Evolutionary conservation across 2,888 invertebrate species (phyloP).

Genomic region (Andrena bicolor): DNA sequence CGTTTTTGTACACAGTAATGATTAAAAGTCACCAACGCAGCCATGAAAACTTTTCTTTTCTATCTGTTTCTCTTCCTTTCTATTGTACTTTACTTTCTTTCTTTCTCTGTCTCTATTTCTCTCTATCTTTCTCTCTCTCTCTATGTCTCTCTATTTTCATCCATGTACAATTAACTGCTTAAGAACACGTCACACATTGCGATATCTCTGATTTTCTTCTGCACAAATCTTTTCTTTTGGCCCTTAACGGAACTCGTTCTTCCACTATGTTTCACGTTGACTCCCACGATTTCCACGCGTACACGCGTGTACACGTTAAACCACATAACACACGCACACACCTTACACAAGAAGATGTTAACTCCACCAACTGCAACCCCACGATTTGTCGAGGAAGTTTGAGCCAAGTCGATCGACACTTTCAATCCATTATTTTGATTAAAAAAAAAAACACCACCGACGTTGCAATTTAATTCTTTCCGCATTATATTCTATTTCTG

Average conservation of each 20-base stretch:
- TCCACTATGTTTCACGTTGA: conserved; percentile 37
- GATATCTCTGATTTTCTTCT: conserved; percentile 57
- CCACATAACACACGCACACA: neutral
- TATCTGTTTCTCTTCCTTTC: conserved; percentile 35
- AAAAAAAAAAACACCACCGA: no score
- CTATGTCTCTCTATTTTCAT: conserved; percentile 23
- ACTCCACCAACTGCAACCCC: conserved; percentile 61
- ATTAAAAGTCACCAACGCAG: conserved; percentile 65
- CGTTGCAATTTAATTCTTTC: no score
- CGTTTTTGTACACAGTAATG: conserved; percentile 61
- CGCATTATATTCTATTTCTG: no score
- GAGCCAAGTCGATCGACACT: conserved; percentile 51
- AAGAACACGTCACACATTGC: conserved; percentile 57
- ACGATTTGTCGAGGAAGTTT: conserved; percentile 49
- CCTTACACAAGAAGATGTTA: neutral
- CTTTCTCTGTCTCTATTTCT: conserved; percentile 42
- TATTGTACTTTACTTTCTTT: conserved; percentile 38
- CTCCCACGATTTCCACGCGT: conserved; percentile 1
- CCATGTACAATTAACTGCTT: conserved; percentile 51
- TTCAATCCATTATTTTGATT: neutral
- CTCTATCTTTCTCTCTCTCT: neutral
- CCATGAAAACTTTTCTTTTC: conserved; percentile 59
- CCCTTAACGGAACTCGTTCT: conserved; percentile 57
- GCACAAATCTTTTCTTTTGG: conserved; percentile 63
- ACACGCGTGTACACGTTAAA: neutral